A percentile compares a stretch with the other conserved stretches of the same genome.
Conservation (phyloP, 2,797 vertebrate species). For the Naso thynnoides region DNA sequence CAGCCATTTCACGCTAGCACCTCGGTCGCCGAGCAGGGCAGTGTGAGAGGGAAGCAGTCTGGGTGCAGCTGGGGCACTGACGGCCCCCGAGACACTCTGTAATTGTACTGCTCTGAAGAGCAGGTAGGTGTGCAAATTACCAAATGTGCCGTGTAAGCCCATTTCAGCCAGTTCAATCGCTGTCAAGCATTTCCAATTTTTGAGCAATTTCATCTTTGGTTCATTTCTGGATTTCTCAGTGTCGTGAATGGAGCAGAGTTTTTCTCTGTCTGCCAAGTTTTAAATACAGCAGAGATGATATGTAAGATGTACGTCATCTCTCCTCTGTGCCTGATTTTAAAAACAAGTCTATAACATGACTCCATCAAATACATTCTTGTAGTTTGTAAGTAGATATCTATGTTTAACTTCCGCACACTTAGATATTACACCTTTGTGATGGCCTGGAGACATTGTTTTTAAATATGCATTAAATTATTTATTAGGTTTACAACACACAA, state of each 20-base stretch:
- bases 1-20: conserved; percentile 84
- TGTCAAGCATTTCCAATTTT: conserved; percentile 81
- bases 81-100: conserved; percentile 79
- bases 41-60: conserved; percentile 63
- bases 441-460: too few species aligned
- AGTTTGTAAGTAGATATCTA: too few species aligned
- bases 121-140: conserved; percentile 88
- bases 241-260: conserved; percentile 52
- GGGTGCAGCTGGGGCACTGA: conserved; percentile 67
- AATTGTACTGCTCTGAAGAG: conserved; percentile 87
- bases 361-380: too few species aligned
- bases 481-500: too few species aligned
- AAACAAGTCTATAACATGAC: too few species aligned
- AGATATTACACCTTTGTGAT: too few species aligned
- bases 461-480: too few species aligned
- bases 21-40: conserved; percentile 74
- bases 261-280: conserved; percentile 33
- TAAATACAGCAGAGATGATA: conserved; percentile 31
- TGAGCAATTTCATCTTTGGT: conserved; percentile 71
- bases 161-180: conserved; percentile 83
- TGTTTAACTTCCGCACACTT: too few species aligned
- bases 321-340: background rate
- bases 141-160: conserved; percentile 86
- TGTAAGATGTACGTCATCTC: conserved; percentile 20
- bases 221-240: conserved; percentile 71